Evolutionary conservation across 2,113 vertebrate species (phyloP), one percentile per base, ranked within the genome.

Genomic region (Seriola rivoliana): DNA sequence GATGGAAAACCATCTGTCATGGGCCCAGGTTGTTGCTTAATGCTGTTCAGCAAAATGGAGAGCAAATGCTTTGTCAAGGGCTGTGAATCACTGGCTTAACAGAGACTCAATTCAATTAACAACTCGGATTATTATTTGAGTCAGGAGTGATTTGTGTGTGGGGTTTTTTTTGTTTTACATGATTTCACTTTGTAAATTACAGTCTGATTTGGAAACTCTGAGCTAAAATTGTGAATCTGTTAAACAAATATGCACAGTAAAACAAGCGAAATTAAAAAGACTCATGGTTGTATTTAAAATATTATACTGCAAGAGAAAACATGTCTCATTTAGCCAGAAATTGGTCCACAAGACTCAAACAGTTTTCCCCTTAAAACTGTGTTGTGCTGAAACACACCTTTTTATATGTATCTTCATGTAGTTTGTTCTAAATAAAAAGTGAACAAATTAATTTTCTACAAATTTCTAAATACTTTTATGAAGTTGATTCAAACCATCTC

Each of bases 21-120:
- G 2, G 60, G 40, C 40, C 40, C 8, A 8, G 36, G 4, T 16
- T 48, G 50, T 71, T 63, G 78, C 78, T 74, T 80, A 69, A 69
- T 46, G 50, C 59, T 72, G 54, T 67, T 84, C 14, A 46, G 77
- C 71, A 74, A 66, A 75, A 86, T 36, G 74, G 52, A 55, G 38
- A 50, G 32, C 36, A 82, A 86, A 69, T 55, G 62, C 36, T 73
- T 85, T 42, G 73, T 75, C 58, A 71, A 71, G 67, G 25, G 46
- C 62, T 58, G 40, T 55, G 67, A 63, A 63, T 72, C 66, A n/a
- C 4, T 71, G 64, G 69, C 57, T 58, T 25, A 64, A 78, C 73
- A 64, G n/a, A 48, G 23, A 60, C 42, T 71, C 34, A 8, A 57
- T 80, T 86, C 21, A 82, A 32, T 77, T 58, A 60, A 55, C 71